Conservation (phyloP, 2,888 invertebrate species). For the Muschampia plurimacula region DNA sequence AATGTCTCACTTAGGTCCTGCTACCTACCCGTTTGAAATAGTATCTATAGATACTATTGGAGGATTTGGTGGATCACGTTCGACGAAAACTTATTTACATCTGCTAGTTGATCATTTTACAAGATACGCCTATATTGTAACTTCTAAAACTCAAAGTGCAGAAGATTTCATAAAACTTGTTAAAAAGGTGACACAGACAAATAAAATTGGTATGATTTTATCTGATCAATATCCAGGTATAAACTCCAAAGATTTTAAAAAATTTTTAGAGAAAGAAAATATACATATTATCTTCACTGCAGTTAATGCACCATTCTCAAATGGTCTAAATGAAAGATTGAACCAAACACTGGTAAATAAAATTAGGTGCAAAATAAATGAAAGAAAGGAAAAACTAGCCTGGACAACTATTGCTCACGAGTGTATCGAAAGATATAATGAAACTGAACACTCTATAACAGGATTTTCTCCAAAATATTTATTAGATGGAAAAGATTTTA, state of each 20-base stretch:
- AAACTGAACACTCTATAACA: neutral
- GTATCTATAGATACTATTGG: neutral
- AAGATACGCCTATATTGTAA: neutral
- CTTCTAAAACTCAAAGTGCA: neutral
- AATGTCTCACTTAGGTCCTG: neutral
- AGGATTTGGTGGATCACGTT: neutral
- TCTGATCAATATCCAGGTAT: neutral
- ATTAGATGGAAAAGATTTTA: neutral
- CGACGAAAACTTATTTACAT: neutral
- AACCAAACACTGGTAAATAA: neutral
- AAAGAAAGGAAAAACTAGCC: neutral
- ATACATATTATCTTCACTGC: neutral
- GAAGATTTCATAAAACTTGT: neutral
- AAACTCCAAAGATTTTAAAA: neutral
- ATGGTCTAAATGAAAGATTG: neutral
- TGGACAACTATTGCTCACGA: conserved; percentile 4
- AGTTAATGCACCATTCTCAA: neutral
- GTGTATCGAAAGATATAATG: neutral
- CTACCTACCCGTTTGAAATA: neutral
- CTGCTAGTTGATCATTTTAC: neutral
- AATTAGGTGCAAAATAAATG: neutral
- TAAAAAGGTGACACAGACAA: neutral
- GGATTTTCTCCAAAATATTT: conserved; percentile 3
- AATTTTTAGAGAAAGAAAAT: neutral
- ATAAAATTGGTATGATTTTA: neutral